Evolutionary conservation across 2,888 invertebrate genomes (phyloP), one percentile per base, ranked within the genome.

Genomic region (Xestia sexstrigata): DNA sequence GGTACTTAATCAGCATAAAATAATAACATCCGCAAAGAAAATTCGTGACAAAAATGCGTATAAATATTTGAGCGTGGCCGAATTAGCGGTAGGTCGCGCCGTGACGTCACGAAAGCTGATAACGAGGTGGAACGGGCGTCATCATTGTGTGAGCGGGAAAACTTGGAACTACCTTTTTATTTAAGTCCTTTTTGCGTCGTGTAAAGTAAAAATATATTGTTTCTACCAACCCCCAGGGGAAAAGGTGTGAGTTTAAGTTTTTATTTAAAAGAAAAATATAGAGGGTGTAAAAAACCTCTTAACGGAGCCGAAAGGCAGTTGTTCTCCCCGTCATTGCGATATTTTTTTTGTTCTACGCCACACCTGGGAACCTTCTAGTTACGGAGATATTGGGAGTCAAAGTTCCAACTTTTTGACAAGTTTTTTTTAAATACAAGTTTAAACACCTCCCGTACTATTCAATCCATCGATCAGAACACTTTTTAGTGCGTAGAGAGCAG

Each of bases 51-150:
- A 66, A 74, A 75, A 45, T 75, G 23, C 39, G 35, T 62, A 47
- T 55, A 49, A 62, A 67, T 58, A 26, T 67, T 70, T 62, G 20
- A 55, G 65, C 26, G 49, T 49, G 23, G 42, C 13, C n/a, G 39
- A 70, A 80, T 82, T 79, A 81, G 42, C 26, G 17, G 49, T 70
- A 55, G 60, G 76, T 72, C 72, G 62, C 30, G n/a, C 17, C 13
- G 30, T 86, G 84, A 82, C 78, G 79, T 84, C 79, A 85, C 52
- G 13, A 39, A 30, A 55, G 42, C 77, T 70, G 78, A 79, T 79
- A 82, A 80, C 60, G 74, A 78, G 67, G 70, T 71, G 62, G 39
- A 26, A 65, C 70, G 15, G 47, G 67, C 78, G 76, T 65, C 69
- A 82, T 82, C 73, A 72, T 20, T 49, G 55, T 70, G 63, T 68